Evolutionary conservation across 2,797 vertebrate genomes (phyloP).

Genomic region (Momotus momota): DNA sequence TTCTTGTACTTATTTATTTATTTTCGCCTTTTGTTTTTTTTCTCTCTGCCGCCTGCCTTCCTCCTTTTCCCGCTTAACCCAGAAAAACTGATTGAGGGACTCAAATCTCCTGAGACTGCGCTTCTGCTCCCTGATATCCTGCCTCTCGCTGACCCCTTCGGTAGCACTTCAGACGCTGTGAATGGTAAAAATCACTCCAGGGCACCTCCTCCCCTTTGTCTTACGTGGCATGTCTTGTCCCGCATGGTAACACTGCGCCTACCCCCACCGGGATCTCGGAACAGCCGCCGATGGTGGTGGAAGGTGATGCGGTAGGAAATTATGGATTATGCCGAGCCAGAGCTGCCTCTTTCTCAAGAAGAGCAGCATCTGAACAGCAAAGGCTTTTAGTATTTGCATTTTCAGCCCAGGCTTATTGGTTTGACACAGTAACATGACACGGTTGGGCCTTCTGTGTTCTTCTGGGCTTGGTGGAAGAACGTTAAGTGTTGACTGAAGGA

Average conservation of each 20-base stretch:
- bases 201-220: background rate
- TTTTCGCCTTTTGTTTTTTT: background rate
- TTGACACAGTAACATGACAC: rapidly evolving
- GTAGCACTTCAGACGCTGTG: constrained; percentile 83
- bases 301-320: rapidly evolving
- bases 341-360: rapidly evolving
- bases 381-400: background rate
- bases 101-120: constrained; percentile 89
- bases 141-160: constrained; percentile 89
- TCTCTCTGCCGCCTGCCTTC: constrained; percentile 44
- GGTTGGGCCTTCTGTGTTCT: background rate
- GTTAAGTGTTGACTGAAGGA: background rate
- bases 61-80: constrained; percentile 63
- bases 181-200: constrained; percentile 82
- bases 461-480: background rate
- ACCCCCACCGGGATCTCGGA: background rate
- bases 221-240: background rate
- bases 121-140: constrained; percentile 91
- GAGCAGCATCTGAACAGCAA: background rate
- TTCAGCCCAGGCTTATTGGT: background rate
- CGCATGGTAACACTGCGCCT: background rate
- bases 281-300: background rate
- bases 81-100: constrained; percentile 94
- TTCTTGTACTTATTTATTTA: background rate
- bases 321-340: background rate